phyloP scores from a whole-genome alignment of 2,888 invertebrate species.

The Watsonalla cultraria region DNA sequence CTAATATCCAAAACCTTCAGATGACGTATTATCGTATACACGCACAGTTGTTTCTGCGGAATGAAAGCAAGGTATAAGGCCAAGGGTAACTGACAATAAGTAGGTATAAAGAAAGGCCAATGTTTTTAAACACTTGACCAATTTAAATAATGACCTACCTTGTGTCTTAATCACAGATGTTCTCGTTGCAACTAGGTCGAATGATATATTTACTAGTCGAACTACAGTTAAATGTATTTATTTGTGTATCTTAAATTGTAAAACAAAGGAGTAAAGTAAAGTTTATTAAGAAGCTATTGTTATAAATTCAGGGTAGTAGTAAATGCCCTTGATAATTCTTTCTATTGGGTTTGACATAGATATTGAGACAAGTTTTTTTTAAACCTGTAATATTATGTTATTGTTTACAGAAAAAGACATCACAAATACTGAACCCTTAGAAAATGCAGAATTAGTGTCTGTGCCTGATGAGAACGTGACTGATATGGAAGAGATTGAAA shows the following conservation, averaged over 20 bases:
- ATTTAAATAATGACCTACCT: not conserved
- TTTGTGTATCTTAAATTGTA: not conserved
- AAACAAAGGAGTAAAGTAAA: not conserved
- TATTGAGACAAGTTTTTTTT: too few species aligned
- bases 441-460: constrained; percentile 70
- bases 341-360: too few species aligned
- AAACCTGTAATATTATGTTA: not conserved
- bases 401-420: constrained; percentile 67
- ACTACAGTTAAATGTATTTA: too few species aligned
- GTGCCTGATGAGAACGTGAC: constrained; percentile 67
- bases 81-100: not conserved
- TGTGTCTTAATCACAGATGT: too few species aligned
- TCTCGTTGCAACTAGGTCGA: too few species aligned
- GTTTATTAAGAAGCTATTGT: not conserved
- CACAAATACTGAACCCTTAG: constrained; percentile 72
- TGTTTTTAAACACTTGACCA: not conserved
- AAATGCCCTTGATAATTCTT: too few species aligned
- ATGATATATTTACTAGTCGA: not conserved
- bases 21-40: not conserved
- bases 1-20: not conserved
- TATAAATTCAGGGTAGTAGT: not conserved
- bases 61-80: not conserved
- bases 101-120: too few species aligned
- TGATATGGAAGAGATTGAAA: constrained; percentile 71
- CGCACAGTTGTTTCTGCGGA: not conserved